Base-by-base conservation (phyloP, 2,113 vertebrate genomes). In the Calidris pugnax region DNA sequence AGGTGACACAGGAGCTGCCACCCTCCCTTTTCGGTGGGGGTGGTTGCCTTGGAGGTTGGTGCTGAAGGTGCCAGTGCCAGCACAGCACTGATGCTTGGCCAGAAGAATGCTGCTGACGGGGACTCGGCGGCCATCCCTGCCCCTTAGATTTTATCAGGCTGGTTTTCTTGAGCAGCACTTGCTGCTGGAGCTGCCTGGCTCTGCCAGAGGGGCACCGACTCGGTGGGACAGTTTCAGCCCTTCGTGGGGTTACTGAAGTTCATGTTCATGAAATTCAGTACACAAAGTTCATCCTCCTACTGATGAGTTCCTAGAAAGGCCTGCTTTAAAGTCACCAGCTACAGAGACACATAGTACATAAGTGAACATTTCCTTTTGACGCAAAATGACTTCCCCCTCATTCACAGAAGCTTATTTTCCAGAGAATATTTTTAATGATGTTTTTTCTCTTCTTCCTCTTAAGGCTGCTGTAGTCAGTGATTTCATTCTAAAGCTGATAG, bases 401-500 rank as follows among this genome's bases (percentile, higher is more conserved):
- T 85, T 96, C 77, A 73, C 1, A 50, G 62, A 17, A 68, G 30
- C 37, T 79, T 89, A 57, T 87, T 93, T 94, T 63, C 20, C 53
- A 39, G 37, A 32, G 62, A 91, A 50, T 89, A 30, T 90, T 81
- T 83, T 62, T 93, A 57, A 72, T 92, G 73, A 64, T 96, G 51
- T 87, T 66, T 89, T 80, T 63, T 51, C 11, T 74, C 17, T 39
- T 72, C 60, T 22, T 75, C 39, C 62, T 91, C 71, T 72, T 39
- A 14, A 56, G 68, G 80, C 77, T 90, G 84, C 83, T 85, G 69
- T 57, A 92, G 69, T 93, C 80, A 89, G 90, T 91, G 83, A 66
- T 87, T 96, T 95, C 51, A 47, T 86, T 93, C 60, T 53, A 68
- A 72, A 90, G 68, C 69, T 43, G n/a, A n/a, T n/a, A n/a, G n/a